Percentiles rank a stretch among this genome's conserved stretches.
Evolutionary conservation across 37 sponge, comb jelly and placozoan species (phyloP).

Genomic region (Cladorhizidae sp.): DNA sequence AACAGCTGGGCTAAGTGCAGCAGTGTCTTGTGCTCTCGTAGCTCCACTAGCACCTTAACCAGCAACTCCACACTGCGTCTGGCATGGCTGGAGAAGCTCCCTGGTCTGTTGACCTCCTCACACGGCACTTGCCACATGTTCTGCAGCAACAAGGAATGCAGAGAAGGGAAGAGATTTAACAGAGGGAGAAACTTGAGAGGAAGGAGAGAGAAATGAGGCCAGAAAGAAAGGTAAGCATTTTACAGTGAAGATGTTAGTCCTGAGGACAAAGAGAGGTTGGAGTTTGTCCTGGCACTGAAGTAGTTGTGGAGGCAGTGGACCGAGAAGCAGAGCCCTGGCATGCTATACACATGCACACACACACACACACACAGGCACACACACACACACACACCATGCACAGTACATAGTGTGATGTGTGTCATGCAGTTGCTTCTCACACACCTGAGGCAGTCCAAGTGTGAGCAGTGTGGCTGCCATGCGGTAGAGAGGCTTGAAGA

Average conservation of each 20-base stretch:
- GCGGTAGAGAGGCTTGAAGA: constrained; percentile 64
- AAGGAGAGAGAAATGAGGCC: neutral
- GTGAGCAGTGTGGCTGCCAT: constrained; percentile 17
- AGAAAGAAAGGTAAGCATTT: neutral
- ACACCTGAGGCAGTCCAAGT: constrained; percentile 40
- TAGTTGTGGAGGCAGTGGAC: constrained; percentile 53
- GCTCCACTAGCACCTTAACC: constrained; percentile 6
- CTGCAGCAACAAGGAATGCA: constrained; percentile 7
- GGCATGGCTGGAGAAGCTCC: constrained; percentile 59
- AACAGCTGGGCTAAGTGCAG: constrained; percentile 35
- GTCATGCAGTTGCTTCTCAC: too few relatives aligned
- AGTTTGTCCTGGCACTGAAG: constrained; percentile 50
- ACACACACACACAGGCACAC: too few relatives aligned
- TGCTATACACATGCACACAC: constrained; percentile 8
- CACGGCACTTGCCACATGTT: constrained; percentile 70
- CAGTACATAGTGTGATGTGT: too few relatives aligned
- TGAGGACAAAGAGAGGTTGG: constrained; percentile 60
- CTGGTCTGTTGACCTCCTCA: constrained; percentile 71
- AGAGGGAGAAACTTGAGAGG: neutral
- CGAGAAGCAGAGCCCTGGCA: constrained; percentile 50
- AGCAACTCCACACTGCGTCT: constrained; percentile 44
- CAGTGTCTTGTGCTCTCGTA: constrained; percentile 22
- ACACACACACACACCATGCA: too few relatives aligned
- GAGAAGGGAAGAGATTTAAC: neutral
- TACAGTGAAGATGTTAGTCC: constrained; percentile 55